Evolutionary conservation across 2,888 invertebrate species (phyloP).

Genomic region (Psylliodes chrysocephalus): DNA sequence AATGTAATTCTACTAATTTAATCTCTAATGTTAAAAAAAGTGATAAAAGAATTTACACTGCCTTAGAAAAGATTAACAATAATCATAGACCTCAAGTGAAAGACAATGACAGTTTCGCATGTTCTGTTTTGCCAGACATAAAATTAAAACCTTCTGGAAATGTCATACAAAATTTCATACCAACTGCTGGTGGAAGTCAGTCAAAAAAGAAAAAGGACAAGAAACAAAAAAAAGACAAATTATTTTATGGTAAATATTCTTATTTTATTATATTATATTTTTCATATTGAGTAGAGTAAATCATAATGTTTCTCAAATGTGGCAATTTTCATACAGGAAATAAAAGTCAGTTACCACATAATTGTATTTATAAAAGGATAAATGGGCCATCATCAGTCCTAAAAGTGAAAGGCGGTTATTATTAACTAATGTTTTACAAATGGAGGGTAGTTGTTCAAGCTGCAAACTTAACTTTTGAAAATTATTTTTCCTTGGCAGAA

Average conservation of each 20-base stretch:
- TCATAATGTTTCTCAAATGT: no score
- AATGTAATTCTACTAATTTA: not conserved
- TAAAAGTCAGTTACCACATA: no score
- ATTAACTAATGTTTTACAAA: no score
- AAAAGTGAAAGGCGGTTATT: no score
- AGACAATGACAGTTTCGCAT: slow-evolving; percentile 11
- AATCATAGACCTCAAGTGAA: slow-evolving; percentile 23
- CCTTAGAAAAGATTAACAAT: slow-evolving; percentile 39
- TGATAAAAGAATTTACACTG: slow-evolving; percentile 11
- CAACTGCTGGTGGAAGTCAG: not conserved
- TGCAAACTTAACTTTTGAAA: no score
- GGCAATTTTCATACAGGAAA: no score
- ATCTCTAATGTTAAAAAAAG: not conserved
- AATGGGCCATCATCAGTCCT: no score
- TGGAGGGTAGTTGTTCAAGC: no score
- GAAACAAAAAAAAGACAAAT: slow-evolving; percentile 15
- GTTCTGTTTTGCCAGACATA: slow-evolving; percentile 28
- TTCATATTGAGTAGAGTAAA: no score
- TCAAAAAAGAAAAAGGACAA: slow-evolving; percentile 28
- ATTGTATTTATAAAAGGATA: no score
- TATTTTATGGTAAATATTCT: slow-evolving; percentile 24
- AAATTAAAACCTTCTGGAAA: slow-evolving; percentile 26
- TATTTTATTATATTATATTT: no score
- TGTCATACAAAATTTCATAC: slow-evolving; percentile 1
- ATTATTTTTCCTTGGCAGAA: no score